phyloP scores from a whole-genome alignment of 2,797 vertebrate species.

The Jordanella pulchra region DNA sequence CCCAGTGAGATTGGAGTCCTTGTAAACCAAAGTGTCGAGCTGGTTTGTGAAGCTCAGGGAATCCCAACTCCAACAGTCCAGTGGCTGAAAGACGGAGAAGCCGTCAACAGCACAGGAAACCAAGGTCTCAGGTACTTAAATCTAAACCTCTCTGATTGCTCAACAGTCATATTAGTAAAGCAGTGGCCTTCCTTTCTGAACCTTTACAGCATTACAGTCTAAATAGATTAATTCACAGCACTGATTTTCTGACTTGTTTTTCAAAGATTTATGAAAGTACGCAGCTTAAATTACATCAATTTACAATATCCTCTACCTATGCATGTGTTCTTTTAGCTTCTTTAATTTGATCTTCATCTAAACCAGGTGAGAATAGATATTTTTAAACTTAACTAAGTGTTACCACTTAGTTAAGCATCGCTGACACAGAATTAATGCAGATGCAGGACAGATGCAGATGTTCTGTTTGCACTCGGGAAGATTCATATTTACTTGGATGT shows the following conservation, averaged over 20 bases:
- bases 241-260: neutral
- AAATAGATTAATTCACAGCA: neutral
- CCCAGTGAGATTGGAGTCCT: slow-evolving; percentile 87
- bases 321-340: neutral
- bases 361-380: neutral
- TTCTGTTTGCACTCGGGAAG: neutral
- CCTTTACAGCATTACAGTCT: neutral
- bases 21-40: slow-evolving; percentile 85
- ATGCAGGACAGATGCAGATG: neutral
- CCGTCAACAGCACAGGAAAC: slow-evolving; percentile 63
- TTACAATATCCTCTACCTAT: neutral
- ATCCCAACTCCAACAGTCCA: slow-evolving; percentile 84
- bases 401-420: no score
- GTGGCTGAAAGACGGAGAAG: slow-evolving; percentile 92
- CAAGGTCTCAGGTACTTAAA: slow-evolving; percentile 80
- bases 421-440: no score
- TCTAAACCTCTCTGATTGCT: neutral
- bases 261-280: neutral
- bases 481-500: neutral
- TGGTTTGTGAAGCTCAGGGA: slow-evolving; percentile 85
- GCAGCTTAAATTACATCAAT: neutral
- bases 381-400: no score
- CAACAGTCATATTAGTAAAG: neutral
- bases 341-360: neutral
- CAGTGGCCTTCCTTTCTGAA: neutral